Evolutionary conservation across 2,797 vertebrate species (phyloP), one percentile per base, ranked within the genome.

Genomic region (Chloroceryle amazona): DNA sequence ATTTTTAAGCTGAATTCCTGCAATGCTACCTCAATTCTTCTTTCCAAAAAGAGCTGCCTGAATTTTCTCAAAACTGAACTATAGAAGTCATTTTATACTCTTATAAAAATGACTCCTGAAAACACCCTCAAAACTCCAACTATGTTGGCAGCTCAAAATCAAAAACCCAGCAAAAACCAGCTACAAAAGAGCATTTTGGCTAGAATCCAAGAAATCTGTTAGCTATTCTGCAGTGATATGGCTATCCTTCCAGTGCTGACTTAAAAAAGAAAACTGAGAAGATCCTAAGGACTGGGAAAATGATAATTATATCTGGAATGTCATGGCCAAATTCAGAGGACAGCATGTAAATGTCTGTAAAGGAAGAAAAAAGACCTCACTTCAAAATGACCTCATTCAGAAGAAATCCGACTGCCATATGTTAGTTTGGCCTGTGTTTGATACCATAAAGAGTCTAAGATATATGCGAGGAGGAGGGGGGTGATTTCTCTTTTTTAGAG

Each of bases 321-420:
- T 94, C 86, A 96, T 75, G 93, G 85, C 60, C 89, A 95, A 93
- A 97, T 92, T 96, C 89, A 95, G 89, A 95, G 94, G 89, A 92
- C 90, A 89, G 86, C 82, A 63, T 96, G 92, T 96, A 94, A 96
- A 95, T 93, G 90, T 95, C 95, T 97, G 70, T 37, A 80, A 94
- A 91, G 94, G 41, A 60, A 49, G 44, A 66, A 86, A 91, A 97
- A 90, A 97, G 89, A 89, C 91, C 93, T 96, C 75, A 39, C 52
- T 97, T 97, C 81, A 85, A 70, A 96, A 93, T 98, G 78, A 98
- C 89, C 90, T 98, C 97, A 98, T 95, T 55, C 89, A 63, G 91
- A 96, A 98, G 96, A 94, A 98, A 98, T 98, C 72, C 25, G 8
- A 94, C 65, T 74, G 91, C 97, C 97, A 92, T 98, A 91, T 98